Evolutionary conservation across 2,888 invertebrate genomes (phyloP).

Genomic region (Diadromus collaris): DNA sequence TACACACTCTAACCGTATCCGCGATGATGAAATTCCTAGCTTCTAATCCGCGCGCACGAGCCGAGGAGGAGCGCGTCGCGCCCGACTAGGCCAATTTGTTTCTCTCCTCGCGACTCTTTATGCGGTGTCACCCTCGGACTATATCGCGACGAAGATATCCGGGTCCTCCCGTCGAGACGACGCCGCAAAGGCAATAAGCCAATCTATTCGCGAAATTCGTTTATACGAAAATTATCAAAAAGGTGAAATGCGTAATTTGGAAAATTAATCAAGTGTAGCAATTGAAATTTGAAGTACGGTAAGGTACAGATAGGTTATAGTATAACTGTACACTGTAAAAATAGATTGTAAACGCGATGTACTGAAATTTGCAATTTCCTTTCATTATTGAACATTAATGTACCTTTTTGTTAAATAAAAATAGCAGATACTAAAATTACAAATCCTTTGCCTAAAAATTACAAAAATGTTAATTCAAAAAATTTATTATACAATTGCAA

Average conservation of each 20-base stretch:
- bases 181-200: conserved; percentile 10
- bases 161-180: conserved; percentile 15
- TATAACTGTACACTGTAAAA: no score
- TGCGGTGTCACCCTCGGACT: conserved; percentile 15
- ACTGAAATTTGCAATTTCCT: no score
- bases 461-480: no score
- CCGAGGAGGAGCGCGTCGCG: conserved; percentile 31
- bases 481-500: no score
- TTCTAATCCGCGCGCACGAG: conserved; percentile 59
- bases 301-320: neutral
- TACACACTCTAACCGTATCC: conserved; percentile 50
- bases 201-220: conserved; percentile 8
- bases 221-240: neutral
- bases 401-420: no score
- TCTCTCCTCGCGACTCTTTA: conserved; percentile 28
- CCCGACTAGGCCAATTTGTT: conserved; percentile 55
- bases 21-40: conserved; percentile 72
- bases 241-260: neutral
- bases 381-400: no score
- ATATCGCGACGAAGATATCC: conserved; percentile 30
- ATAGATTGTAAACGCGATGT: no score
- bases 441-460: no score
- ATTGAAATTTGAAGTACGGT: neutral
- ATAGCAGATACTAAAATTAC: no score
- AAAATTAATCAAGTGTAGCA: neutral